Conservation (phyloP, 2,888 invertebrate genomes). For the Alviniconcha strummeri region DNA sequence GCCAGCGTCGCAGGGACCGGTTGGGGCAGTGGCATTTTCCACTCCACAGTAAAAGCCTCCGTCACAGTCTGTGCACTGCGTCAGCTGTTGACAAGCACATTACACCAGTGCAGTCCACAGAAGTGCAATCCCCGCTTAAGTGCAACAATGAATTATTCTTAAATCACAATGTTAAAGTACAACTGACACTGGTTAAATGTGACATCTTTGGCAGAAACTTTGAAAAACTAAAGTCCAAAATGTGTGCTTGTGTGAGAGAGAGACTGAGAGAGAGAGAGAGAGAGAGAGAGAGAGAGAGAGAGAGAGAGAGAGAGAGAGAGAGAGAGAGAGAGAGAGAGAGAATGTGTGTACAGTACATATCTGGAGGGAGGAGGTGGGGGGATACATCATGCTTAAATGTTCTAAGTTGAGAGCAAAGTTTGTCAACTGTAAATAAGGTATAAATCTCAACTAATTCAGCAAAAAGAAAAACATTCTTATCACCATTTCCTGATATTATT, state of each 20-base stretch:
- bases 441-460: too few species aligned
- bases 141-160: background rate
- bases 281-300: background rate
- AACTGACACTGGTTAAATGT: too few species aligned
- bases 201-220: background rate
- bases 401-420: too few species aligned
- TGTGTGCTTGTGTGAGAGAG: background rate
- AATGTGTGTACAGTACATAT: too few species aligned
- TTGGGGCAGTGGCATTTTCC: constrained; percentile 59
- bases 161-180: background rate
- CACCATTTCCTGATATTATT: too few species aligned
- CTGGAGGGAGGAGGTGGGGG: too few species aligned
- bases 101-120: too few species aligned
- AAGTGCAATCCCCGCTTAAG: background rate
- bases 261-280: background rate
- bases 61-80: constrained; percentile 68
- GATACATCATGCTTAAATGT: too few species aligned
- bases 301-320: background rate
- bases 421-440: too few species aligned
- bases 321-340: background rate
- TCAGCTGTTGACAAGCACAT: constrained; percentile 48
- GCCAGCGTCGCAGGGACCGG: constrained; percentile 63
- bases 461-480: too few species aligned
- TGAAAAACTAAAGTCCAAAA: background rate
- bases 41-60: constrained; percentile 63